Conservation (phyloP, 2,888 invertebrate genomes). For the Nephrotoma guestfalica region DNA sequence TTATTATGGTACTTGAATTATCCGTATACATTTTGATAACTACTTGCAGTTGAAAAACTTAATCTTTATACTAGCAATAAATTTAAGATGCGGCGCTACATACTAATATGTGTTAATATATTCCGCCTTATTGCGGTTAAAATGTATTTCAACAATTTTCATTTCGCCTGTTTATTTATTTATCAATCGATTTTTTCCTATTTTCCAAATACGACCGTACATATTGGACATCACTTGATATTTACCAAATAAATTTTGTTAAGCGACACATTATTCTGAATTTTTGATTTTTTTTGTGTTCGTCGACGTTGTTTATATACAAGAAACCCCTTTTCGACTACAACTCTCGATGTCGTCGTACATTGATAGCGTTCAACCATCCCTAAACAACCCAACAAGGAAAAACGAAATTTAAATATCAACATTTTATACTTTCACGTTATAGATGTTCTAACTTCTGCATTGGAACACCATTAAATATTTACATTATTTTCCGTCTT, state of each 20-base stretch:
- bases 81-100: not conserved
- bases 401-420: not conserved
- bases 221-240: not conserved
- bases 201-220: not conserved
- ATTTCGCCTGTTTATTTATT: not conserved
- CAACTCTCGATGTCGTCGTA: not conserved
- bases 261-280: not conserved
- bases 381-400: not conserved
- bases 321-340: not conserved
- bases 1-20: not conserved
- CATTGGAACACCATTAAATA: not conserved
- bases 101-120: not conserved
- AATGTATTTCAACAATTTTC: not conserved
- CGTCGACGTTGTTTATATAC: not conserved
- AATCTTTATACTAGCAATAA: not conserved
- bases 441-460: not conserved
- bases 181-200: not conserved
- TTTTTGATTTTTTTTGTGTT: not conserved
- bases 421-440: not conserved
- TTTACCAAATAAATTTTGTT: not conserved
- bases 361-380: not conserved
- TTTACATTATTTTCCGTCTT: not conserved
- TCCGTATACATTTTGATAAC: not conserved
- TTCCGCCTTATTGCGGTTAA: not conserved
- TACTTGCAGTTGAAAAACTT: not conserved